These are phyloP conservation scores for Nothoprocta pentlandii DNA, from an alignment of 2,113 vertebrate genomes.

Conservation along the genomic window DNA sequence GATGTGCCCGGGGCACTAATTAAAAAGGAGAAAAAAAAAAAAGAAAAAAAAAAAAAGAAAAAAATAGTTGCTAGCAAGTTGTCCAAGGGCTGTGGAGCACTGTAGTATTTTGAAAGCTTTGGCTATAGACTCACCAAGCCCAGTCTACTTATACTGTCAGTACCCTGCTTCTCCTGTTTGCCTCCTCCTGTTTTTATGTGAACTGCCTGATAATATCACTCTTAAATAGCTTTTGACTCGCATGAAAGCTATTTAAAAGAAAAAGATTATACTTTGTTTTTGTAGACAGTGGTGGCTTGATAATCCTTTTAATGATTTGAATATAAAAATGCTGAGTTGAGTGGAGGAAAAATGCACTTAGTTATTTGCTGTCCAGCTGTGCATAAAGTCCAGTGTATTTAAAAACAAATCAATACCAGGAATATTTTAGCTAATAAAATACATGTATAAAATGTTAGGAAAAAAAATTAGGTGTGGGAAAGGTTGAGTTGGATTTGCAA, in stretches of 20 bases:
- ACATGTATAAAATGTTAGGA: slow-evolving; percentile 48
- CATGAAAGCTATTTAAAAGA: slow-evolving; percentile 73
- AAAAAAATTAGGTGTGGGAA: background rate
- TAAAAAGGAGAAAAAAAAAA: slow-evolving; percentile 2
- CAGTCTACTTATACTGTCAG: slow-evolving; percentile 57
- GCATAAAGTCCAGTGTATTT: slow-evolving; percentile 55
- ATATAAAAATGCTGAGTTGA: slow-evolving; percentile 52
- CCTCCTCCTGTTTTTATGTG: slow-evolving; percentile 76
- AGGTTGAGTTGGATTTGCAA: slow-evolving; percentile 70
- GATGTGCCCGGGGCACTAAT: slow-evolving; percentile 81
- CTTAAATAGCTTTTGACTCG: slow-evolving; percentile 64
- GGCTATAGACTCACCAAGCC: slow-evolving; percentile 65
- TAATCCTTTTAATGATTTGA: slow-evolving; percentile 77
- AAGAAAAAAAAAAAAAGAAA: background rate
- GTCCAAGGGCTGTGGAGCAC: slow-evolving; percentile 69
- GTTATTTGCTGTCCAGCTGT: slow-evolving; percentile 72
- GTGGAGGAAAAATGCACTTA: slow-evolving; percentile 69
- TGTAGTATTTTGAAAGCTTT: slow-evolving; percentile 73
- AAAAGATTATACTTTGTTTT: slow-evolving; percentile 65
- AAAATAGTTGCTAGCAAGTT: slow-evolving; percentile 75
- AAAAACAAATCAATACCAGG: slow-evolving; percentile 37
- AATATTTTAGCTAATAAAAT: slow-evolving; percentile 57
- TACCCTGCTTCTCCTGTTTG: slow-evolving; percentile 73
- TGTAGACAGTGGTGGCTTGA: slow-evolving; percentile 80
- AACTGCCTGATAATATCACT: slow-evolving; percentile 74